phyloP scores from a whole-genome alignment of 1,140 invertebrate species.

The Cataglyphis hispanica region DNA sequence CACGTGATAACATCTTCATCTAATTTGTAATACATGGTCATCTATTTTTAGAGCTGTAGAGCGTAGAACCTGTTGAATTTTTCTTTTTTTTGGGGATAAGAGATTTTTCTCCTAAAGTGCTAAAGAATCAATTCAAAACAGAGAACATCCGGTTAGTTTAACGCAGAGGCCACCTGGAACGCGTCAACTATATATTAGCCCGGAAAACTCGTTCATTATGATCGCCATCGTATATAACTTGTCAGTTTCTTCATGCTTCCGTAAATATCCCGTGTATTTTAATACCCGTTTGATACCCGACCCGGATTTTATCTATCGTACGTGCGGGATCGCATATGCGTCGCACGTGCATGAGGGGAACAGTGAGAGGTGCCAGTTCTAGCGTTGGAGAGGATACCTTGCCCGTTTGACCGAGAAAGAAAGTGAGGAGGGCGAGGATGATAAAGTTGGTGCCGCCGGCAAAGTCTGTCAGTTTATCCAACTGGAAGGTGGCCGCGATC shows the following conservation, averaged over 20 bases:
- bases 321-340: neutral
- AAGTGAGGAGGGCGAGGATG: constrained; percentile 94
- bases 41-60: constrained; percentile 3
- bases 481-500: constrained; percentile 93
- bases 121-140: neutral
- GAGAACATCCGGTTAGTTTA: no score
- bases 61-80: neutral
- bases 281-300: neutral
- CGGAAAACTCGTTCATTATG: neutral
- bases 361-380: neutral
- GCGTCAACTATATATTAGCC: neutral
- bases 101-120: neutral
- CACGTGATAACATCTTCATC: neutral
- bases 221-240: neutral
- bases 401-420: constrained; percentile 93
- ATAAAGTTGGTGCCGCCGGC: constrained; percentile 97
- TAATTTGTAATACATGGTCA: neutral
- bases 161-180: neutral
- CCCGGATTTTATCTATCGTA: constrained; percentile 1
- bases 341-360: neutral
- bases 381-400: constrained; percentile 86
- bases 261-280: neutral
- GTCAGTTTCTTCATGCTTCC: neutral
- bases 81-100: neutral
- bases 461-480: constrained; percentile 97